Conservation (phyloP, 1,140 invertebrate species). For the Drosophila lacertosa region DNA sequence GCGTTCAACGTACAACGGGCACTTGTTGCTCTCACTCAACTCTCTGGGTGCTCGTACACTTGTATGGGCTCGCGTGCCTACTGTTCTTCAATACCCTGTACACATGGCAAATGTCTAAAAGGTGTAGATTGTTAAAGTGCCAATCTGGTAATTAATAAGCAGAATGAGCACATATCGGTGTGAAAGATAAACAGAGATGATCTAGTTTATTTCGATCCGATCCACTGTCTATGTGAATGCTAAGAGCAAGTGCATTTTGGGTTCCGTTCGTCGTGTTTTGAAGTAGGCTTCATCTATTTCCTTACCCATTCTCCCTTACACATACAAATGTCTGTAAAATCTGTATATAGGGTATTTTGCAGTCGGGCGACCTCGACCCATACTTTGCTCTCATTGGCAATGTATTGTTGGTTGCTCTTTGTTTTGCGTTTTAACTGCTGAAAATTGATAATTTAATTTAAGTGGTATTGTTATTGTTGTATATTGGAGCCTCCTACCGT, state of each 20-base stretch:
- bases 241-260: no score
- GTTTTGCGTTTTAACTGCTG: constrained; percentile 16
- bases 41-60: constrained; percentile 5
- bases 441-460: constrained; percentile 65
- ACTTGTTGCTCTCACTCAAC: constrained; percentile 25
- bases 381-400: constrained; percentile 26
- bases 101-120: not conserved
- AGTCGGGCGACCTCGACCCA: not conserved
- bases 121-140: not conserved
- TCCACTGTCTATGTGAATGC: no score
- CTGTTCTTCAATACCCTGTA: constrained; percentile 14
- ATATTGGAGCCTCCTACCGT: not conserved
- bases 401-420: constrained; percentile 41
- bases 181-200: no score
- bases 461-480: constrained; percentile 32
- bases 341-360: not conserved
- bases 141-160: not conserved
- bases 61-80: constrained; percentile 28
- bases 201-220: not conserved
- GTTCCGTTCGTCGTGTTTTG: no score
- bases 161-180: not conserved
- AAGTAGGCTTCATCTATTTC: no score
- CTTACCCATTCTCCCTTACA: no score
- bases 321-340: no score
- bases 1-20: not conserved